Evolutionary conservation across 2,113 vertebrate genomes (phyloP).

Genomic region (Stigmatopora nigra): DNA sequence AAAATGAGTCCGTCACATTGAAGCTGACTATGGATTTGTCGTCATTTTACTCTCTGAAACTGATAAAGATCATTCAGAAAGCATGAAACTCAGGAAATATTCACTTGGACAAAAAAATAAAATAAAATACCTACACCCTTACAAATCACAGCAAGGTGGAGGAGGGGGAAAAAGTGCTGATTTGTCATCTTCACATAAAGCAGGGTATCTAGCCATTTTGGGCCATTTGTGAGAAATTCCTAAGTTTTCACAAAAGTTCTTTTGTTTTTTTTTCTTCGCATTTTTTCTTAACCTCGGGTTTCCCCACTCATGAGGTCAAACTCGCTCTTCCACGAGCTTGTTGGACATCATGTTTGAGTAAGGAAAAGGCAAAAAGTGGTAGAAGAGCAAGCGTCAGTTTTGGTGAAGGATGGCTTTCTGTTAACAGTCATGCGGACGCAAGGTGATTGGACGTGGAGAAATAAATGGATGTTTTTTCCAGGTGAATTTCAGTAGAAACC

Average conservation of each 20-base stretch:
- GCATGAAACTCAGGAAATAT: constrained; percentile 59
- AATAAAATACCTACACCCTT: neutral
- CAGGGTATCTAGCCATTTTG: neutral
- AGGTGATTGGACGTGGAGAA: constrained; percentile 3
- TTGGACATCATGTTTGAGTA: constrained; percentile 46
- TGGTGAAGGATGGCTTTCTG: constrained; percentile 50
- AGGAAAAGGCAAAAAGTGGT: constrained; percentile 52
- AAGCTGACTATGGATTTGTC: neutral
- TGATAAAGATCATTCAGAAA: constrained; percentile 58
- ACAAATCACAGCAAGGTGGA: constrained; percentile 59
- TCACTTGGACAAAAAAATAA: constrained; percentile 44
- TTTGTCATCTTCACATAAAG: constrained; percentile 65
- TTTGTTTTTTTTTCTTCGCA: neutral
- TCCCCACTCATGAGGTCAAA: neutral
- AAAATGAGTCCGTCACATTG: neutral
- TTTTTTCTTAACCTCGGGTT: neutral
- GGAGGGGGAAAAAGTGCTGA: constrained; percentile 67
- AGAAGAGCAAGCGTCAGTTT: constrained; percentile 7
- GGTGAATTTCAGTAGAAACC: neutral
- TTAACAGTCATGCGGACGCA: constrained; percentile 57
- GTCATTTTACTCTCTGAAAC: neutral
- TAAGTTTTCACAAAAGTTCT: neutral
- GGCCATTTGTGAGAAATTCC: neutral
- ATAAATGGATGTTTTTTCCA: neutral
- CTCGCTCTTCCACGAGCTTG: constrained; percentile 9